These are phyloP conservation scores for Simalia tracyae DNA, from an alignment of 2,797 vertebrate species.

Conservation along the genomic window DNA sequence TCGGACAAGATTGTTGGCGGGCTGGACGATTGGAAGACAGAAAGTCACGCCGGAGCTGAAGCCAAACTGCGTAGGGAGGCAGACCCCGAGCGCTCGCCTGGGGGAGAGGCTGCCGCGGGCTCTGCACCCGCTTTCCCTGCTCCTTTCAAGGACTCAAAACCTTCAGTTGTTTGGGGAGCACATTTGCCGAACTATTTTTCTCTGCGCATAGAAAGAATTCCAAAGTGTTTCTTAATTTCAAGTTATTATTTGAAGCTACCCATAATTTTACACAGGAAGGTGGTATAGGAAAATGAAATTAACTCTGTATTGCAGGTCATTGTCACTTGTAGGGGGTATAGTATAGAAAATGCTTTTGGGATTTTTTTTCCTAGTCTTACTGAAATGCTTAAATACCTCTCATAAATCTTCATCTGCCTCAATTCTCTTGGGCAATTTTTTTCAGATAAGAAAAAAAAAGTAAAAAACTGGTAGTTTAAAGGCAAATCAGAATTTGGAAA, in stretches of 20 bases:
- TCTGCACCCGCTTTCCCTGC: no score
- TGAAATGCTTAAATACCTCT: not conserved
- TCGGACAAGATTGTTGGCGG: no score
- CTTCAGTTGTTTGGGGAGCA: not conserved
- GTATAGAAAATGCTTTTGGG: not conserved
- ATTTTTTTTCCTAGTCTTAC: not conserved
- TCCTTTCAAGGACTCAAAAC: not conserved
- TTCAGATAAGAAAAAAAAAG: not conserved
- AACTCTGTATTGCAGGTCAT: not conserved
- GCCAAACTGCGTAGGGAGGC: no score
- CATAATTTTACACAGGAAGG: not conserved
- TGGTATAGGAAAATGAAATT: not conserved
- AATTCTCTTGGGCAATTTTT: not conserved
- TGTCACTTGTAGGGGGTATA: not conserved
- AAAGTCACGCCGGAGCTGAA: no score
- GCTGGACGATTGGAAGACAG: no score
- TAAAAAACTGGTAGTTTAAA: not conserved
- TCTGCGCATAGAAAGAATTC: not conserved
- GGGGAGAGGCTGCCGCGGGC: no score
- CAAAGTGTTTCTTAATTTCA: not conserved
- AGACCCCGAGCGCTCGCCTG: no score
- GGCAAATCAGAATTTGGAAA: no score
- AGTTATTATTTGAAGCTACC: not conserved
- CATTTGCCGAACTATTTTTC: not conserved
- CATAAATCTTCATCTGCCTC: not conserved